Base-by-base conservation (phyloP, 2,888 invertebrate species). In the Aspidiotus destructor region DNA sequence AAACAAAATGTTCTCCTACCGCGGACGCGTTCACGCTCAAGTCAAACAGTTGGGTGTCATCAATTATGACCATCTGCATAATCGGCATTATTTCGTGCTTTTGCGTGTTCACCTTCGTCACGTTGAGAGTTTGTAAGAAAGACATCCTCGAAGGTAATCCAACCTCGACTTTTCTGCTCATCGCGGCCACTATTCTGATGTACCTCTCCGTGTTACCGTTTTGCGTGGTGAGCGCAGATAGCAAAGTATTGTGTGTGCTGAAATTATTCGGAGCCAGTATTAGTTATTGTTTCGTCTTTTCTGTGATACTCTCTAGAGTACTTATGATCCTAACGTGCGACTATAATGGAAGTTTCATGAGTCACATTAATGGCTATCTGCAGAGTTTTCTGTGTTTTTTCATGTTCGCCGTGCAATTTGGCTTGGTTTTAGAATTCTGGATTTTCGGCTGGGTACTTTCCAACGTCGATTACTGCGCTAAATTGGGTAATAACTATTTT, bases 141-240 rank as follows among this genome's bases (percentile, higher is more conserved):
- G 83, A 85, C 72, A 81, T 84, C 11, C 80, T 87, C 40, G 87
- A 87, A 74, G 86, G 86, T 7, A 86, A 86, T 75, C 86, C 86
- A 0, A 77, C 74, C 2, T 75, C 80, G 52, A 79, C 80, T 16
- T 75, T 80, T 17, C 70, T 79, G n/a, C 73, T 81, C 64, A 75
- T 80, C 16, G 69, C 79, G n/a, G 76, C 79, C 7, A 76, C 79
- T 62, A 74, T 79, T 8, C 75, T 80, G 60, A 77, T 78, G 57
- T 77, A 81, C 68, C 74, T 75, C 57, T 76, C 79, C 10, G 76
- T 78, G 2, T 70, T 80, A 3, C 79, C 79, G 2, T 81, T 78
- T 72, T 77, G 75, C 11, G 75, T 75, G 6, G 69, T 68, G 9
- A 62, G 62, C 41, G n/a, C 67, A 44, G 41, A 54, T 11, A 62